These are phyloP conservation scores for Ahaetulla prasina DNA, from an alignment of 2,113 vertebrate species.

Conservation along the genomic window DNA sequence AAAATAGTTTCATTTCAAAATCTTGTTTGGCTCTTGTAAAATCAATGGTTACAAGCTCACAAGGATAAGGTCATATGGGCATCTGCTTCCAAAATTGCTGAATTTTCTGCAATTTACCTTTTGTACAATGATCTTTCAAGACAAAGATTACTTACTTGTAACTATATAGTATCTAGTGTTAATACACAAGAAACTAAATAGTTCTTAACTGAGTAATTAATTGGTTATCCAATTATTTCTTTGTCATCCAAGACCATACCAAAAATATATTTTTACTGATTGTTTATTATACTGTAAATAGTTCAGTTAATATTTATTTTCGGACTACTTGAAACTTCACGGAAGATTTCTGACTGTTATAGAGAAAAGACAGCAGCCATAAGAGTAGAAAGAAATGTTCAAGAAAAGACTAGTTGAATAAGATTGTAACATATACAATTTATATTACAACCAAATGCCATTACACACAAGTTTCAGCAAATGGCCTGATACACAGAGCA, in stretches of 20 bases:
- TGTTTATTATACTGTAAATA: background rate
- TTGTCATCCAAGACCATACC: background rate
- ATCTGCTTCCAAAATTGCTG: background rate
- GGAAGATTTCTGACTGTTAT: background rate
- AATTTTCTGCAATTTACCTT: background rate
- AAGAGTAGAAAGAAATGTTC: background rate
- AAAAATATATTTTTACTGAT: background rate
- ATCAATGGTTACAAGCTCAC: background rate
- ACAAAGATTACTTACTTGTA: too few species aligned
- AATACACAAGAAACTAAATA: background rate
- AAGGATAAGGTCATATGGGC: too few species aligned
- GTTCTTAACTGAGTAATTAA: slow-evolving; percentile 1
- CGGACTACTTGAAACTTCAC: background rate
- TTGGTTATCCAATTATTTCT: background rate
- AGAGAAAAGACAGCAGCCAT: background rate
- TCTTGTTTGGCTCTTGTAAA: background rate
- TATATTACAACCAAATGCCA: background rate
- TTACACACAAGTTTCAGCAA: background rate
- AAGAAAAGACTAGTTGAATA: background rate
- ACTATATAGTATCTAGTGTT: too few species aligned
- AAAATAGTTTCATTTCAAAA: background rate
- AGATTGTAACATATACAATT: background rate
- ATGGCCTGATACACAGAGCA: too few species aligned
- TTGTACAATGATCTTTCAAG: background rate
- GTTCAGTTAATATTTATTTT: background rate